These are phyloP conservation scores for Corvus cornix DNA, from an alignment of 2,113 vertebrate species.

Conservation along the genomic window DNA sequence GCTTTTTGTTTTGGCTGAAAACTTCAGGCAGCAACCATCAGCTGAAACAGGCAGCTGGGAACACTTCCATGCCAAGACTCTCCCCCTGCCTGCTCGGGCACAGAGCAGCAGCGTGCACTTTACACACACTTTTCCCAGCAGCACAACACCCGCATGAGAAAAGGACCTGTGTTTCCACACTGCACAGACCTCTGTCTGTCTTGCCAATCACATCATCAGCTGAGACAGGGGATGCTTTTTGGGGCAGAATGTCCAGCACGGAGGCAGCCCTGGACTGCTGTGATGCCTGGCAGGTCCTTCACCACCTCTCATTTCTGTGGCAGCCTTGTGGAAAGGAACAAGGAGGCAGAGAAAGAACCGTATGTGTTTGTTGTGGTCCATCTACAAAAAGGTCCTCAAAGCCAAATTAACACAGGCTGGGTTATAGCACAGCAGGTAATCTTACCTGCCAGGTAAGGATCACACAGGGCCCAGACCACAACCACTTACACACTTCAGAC, in stretches of 20 bases:
- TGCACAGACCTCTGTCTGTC: not conserved
- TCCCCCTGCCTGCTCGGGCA: not conserved
- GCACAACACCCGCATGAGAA: fast-evolving
- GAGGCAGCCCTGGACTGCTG: fast-evolving
- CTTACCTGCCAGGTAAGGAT: not conserved
- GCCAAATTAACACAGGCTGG: not conserved
- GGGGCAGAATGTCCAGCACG: not conserved
- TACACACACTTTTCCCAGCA: not conserved
- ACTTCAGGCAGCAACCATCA: not conserved
- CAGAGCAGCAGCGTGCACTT: fast-evolving
- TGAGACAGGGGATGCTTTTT: not conserved
- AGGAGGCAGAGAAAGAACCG: not conserved
- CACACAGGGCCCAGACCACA: not conserved
- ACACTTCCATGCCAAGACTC: not conserved
- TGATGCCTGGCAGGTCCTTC: not conserved
- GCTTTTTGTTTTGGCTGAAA: not conserved
- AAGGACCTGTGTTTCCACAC: not conserved
- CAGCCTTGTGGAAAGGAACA: not conserved
- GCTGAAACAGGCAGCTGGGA: not conserved
- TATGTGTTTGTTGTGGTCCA: not conserved
- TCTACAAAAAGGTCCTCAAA: not conserved
- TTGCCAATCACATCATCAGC: not conserved
- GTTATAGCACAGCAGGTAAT: fast-evolving
- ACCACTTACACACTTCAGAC: not conserved
- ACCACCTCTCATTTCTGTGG: not conserved